A percentile compares a stretch with the other conserved stretches of the same genome.
These are phyloP conservation scores for Myanophis thanlyinensis DNA, from an alignment of 2,113 vertebrate genomes.

Conservation along the genomic window DNA sequence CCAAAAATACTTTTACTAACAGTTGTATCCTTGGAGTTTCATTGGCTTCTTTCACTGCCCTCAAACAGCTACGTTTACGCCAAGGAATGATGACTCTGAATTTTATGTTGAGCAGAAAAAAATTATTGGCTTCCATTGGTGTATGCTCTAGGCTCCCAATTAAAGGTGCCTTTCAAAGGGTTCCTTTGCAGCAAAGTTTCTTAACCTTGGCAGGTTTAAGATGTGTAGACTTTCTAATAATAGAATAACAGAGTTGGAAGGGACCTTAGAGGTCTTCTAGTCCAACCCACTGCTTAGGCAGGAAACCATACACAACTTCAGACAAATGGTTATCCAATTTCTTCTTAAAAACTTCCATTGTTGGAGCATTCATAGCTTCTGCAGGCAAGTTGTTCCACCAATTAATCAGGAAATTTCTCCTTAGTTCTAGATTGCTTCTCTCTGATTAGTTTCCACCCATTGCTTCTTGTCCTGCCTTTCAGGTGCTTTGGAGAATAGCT, in stretches of 20 bases:
- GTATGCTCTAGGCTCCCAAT: neutral
- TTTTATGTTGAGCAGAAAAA: neutral
- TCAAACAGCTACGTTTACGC: neutral
- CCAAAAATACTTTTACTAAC: neutral
- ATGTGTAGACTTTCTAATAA: neutral
- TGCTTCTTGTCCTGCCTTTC: too few relatives aligned
- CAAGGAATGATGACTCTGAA: neutral
- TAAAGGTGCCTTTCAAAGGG: neutral
- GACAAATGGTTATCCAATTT: neutral
- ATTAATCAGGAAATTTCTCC: neutral
- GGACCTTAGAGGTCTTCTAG: neutral
- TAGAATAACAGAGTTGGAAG: neutral
- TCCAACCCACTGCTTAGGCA: neutral
- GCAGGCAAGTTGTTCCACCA: neutral
- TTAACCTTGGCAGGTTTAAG: neutral
- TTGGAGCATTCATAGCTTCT: neutral
- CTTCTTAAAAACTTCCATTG: neutral
- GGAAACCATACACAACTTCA: neutral
- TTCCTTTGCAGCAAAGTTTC: neutral
- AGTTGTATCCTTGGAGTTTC: neutral
- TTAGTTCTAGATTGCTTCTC: neutral
- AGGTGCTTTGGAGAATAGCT: too few relatives aligned
- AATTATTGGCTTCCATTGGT: neutral
- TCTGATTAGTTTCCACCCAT: neutral
- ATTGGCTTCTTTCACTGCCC: neutral